These are phyloP conservation scores for Erinaceus europaeus DNA, from an alignment of 2,113 vertebrate species.

Conservation along the genomic window DNA sequence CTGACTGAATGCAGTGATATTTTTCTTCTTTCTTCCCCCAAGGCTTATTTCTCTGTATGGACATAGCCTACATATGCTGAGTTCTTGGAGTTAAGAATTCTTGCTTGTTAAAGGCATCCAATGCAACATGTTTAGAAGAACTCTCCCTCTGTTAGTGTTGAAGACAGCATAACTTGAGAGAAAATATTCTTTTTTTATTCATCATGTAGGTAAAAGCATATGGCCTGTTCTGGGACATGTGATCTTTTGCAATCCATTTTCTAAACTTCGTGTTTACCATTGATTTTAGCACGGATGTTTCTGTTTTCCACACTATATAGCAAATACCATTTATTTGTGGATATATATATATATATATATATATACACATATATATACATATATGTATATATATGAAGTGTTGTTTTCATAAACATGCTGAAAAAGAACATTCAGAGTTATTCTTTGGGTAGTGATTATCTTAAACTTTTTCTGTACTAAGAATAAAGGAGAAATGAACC, in stretches of 20 bases:
- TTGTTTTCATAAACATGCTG: slow-evolving; percentile 1
- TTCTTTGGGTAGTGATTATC: slow-evolving; percentile 27
- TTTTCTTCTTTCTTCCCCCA: slow-evolving; percentile 57
- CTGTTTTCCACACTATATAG: slow-evolving; percentile 21
- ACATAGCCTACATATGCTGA: slow-evolving; percentile 60
- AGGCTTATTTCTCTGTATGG: slow-evolving; percentile 64
- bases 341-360: too few relatives aligned
- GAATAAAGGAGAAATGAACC: slow-evolving; percentile 18
- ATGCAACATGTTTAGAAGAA: slow-evolving; percentile 67
- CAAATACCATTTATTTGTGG: neutral
- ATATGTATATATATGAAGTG: slow-evolving; percentile 1
- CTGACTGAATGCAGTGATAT: slow-evolving; percentile 63
- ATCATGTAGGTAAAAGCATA: slow-evolving; percentile 70
- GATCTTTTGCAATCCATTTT: slow-evolving; percentile 49
- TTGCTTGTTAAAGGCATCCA: slow-evolving; percentile 69
- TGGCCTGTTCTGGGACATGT: slow-evolving; percentile 46
- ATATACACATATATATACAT: too few relatives aligned
- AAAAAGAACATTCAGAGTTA: neutral
- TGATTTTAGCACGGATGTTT: slow-evolving; percentile 11
- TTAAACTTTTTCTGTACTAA: slow-evolving; percentile 47
- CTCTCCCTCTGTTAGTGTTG: slow-evolving; percentile 70
- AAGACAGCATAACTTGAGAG: slow-evolving; percentile 66
- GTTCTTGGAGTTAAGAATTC: slow-evolving; percentile 67
- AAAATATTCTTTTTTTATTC: slow-evolving; percentile 70
- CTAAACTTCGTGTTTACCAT: slow-evolving; percentile 50